phyloP scores from a whole-genome alignment of 2,797 vertebrate species.

The Leptoclinus maculatus region DNA sequence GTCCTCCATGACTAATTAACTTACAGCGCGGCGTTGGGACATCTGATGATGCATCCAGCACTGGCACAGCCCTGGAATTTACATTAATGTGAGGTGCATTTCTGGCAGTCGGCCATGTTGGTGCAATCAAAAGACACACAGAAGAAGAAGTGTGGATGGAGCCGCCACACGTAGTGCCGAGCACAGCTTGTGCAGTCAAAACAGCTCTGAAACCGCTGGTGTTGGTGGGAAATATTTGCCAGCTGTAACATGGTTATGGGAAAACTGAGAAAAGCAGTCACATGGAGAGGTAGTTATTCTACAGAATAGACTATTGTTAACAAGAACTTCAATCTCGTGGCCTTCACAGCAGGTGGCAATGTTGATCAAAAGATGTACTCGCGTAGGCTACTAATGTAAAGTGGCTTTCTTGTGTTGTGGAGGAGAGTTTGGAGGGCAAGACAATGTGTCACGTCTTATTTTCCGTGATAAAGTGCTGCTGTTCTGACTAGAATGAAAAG shows the following conservation, averaged over 20 bases:
- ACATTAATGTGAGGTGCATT: conserved; percentile 68
- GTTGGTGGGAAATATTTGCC: conserved; percentile 62
- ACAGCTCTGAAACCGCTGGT: conserved; percentile 60
- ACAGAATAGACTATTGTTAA: conserved; percentile 21
- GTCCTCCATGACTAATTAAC: conserved; percentile 85
- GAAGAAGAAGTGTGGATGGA: conserved; percentile 43
- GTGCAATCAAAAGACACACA: conserved; percentile 39
- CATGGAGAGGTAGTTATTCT: conserved; percentile 22
- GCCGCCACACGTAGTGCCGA: conserved; percentile 47
- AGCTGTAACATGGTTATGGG: conserved; percentile 49
- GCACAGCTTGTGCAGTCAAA: conserved; percentile 66
- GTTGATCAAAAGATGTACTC: conserved; percentile 50
- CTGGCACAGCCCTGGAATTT: conserved; percentile 66
- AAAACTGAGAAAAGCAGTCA: conserved; percentile 51
- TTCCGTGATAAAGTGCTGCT: background rate
- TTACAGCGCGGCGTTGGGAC: conserved; percentile 77
- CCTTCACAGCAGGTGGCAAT: conserved; percentile 70
- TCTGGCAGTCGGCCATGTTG: conserved; percentile 63
- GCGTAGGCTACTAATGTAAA: conserved; percentile 16
- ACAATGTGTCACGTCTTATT: conserved; percentile 16
- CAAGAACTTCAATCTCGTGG: conserved; percentile 26
- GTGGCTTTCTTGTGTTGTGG: conserved; percentile 13
- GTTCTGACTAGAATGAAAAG: conserved; percentile 17
- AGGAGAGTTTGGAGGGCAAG: conserved; percentile 19
- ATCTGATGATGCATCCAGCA: conserved; percentile 77